Evolutionary conservation across 2,113 vertebrate species (phyloP).

Genomic region (Prunella himalayana): DNA sequence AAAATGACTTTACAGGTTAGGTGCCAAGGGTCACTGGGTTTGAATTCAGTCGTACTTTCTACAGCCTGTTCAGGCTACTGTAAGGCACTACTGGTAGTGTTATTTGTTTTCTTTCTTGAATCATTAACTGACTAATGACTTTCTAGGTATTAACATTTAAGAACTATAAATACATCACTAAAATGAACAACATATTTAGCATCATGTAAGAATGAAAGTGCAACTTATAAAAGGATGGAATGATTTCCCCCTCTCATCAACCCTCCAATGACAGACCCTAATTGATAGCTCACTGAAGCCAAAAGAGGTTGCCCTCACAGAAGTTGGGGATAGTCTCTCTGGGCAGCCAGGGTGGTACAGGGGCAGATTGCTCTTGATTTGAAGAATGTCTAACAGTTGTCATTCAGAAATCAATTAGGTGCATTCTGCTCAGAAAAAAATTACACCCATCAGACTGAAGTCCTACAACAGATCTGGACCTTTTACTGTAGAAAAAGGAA

Average conservation of each 20-base stretch:
- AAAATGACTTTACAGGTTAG: neutral
- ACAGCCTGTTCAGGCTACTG: neutral
- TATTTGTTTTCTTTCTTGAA: neutral
- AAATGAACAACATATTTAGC: neutral
- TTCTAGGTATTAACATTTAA: neutral
- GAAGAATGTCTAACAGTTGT: neutral
- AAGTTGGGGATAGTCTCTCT: neutral
- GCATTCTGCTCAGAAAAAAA: neutral
- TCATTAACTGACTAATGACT: neutral
- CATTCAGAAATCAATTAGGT: neutral
- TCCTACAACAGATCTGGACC: neutral
- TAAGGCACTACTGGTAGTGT: neutral
- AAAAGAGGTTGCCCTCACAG: neutral
- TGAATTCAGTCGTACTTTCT: neutral
- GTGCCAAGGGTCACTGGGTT: neutral
- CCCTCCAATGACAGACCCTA: neutral
- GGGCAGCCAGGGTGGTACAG: neutral
- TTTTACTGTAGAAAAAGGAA: neutral
- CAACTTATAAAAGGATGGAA: neutral
- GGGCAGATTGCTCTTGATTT: neutral
- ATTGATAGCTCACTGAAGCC: neutral
- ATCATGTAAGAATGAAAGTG: neutral
- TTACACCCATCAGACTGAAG: neutral
- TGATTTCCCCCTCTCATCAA: neutral
- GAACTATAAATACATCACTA: neutral